A percentile compares a stretch with the other conserved stretches of the same genome.
phyloP scores from a whole-genome alignment of 2,888 invertebrate species.

The Mellilla xanthometata region DNA sequence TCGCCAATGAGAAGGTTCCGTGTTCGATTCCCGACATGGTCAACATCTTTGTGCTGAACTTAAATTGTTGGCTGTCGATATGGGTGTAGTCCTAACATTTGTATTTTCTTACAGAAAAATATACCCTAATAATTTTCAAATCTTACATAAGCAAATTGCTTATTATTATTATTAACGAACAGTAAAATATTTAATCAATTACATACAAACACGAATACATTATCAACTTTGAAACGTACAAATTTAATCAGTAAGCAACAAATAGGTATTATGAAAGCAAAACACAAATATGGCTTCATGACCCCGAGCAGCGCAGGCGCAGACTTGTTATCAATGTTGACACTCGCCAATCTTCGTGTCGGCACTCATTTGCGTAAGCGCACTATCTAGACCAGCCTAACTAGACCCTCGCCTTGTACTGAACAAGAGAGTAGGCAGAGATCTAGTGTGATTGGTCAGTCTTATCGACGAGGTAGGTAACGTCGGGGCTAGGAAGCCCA shows the following conservation, averaged over 20 bases:
- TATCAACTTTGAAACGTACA: neutral
- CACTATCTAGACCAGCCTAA: constrained; percentile 38
- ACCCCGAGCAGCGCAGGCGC: constrained; percentile 49
- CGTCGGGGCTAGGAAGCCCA: constrained; percentile 53
- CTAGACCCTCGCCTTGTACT: neutral
- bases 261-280: constrained; percentile 29
- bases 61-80: no score
- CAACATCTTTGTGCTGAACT: no score
- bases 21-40: no score
- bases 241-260: neutral
- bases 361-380: constrained; percentile 77
- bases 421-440: constrained; percentile 25
- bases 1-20: no score
- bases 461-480: constrained; percentile 63
- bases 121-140: no score
- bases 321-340: constrained; percentile 71
- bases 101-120: no score
- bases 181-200: no score
- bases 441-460: constrained; percentile 40
- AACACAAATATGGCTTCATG: constrained; percentile 54
- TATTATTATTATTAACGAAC: no score
- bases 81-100: no score
- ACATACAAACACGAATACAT: no score
- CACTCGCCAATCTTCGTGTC: constrained; percentile 62
- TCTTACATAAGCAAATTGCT: no score